Conservation (phyloP, 1,140 invertebrate species). For the Saccostrea cuccullata region DNA sequence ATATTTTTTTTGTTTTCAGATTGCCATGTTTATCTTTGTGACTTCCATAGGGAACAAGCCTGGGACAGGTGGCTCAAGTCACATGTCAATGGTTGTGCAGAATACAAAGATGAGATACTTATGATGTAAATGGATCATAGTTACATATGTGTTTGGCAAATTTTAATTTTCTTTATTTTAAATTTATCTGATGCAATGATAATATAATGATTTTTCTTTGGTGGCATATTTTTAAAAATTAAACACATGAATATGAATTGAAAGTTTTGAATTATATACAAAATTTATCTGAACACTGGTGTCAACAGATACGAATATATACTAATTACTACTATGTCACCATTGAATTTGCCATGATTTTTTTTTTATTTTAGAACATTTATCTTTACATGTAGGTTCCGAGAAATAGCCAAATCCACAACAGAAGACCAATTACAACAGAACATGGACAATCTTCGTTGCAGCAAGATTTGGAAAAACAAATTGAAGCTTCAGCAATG, state of each 20-base stretch:
- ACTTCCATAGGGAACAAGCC: conserved; percentile 50
- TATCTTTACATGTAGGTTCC: conserved; percentile 16
- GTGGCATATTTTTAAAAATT: neutral
- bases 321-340: neutral
- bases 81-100: conserved; percentile 19
- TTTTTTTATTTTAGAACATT: neutral
- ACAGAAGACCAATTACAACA: conserved; percentile 25
- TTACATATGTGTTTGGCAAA: neutral
- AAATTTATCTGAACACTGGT: conserved; percentile 23
- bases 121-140: conserved; percentile 22
- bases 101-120: conserved; percentile 35
- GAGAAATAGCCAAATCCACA: conserved; percentile 41
- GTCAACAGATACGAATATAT: neutral
- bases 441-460: neutral
- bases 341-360: no score
- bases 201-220: neutral
- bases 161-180: neutral
- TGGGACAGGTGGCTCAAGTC: conserved; percentile 45
- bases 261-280: neutral
- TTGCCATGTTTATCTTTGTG: conserved; percentile 42
- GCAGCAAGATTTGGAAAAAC: conserved; percentile 33
- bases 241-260: neutral
- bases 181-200: neutral
- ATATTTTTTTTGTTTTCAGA: neutral
- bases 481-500: conserved; percentile 16